Conservation (phyloP, 2,113 vertebrate genomes). For the Rhea americana region DNA sequence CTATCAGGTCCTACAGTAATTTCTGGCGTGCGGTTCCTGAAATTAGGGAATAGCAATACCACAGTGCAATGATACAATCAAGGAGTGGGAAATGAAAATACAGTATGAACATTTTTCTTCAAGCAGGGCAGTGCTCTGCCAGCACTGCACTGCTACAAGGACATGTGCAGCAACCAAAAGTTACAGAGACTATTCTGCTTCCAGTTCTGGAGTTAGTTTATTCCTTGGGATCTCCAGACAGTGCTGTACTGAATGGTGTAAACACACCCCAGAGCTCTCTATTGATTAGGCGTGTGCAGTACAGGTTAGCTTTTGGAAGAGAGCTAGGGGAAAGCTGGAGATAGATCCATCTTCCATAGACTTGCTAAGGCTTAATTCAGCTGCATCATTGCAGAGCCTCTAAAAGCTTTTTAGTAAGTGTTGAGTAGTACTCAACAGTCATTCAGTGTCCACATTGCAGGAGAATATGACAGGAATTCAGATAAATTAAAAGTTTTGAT, state of each 20-base stretch:
- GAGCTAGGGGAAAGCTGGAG: not conserved
- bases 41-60: not conserved
- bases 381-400: not conserved
- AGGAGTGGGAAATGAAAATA: not conserved
- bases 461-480: not conserved
- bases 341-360: not conserved
- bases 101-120: not conserved
- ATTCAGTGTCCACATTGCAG: not conserved
- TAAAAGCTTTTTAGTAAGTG: not conserved
- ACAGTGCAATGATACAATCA: not conserved
- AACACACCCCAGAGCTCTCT: not conserved
- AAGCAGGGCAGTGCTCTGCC: not conserved
- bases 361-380: not conserved
- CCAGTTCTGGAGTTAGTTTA: not conserved
- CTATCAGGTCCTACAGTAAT: not conserved
- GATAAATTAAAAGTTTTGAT: not conserved
- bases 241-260: not conserved
- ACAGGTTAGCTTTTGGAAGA: not conserved
- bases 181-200: not conserved
- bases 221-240: not conserved
- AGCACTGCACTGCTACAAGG: not conserved
- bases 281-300: accelerated
- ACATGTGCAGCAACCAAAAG: not conserved
- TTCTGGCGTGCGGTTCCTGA: not conserved
- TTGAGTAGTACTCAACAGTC: not conserved